These are phyloP conservation scores for Lordiphosa collinella DNA, from an alignment of 1,140 invertebrate species.

Conservation along the genomic window DNA sequence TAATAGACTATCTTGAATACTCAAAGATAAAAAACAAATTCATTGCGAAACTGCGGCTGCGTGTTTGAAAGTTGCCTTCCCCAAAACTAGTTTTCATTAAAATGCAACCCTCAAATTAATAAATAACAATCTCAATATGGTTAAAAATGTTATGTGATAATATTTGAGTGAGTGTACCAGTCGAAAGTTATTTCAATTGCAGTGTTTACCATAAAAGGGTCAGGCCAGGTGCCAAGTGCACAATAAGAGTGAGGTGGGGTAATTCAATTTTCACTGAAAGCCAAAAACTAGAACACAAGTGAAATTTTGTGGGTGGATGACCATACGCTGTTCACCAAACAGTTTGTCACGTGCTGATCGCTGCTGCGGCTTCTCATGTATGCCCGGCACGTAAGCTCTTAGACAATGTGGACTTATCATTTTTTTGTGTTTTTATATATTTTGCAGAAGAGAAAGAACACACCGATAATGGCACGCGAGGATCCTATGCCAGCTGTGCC, in stretches of 20 bases:
- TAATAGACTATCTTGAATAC: not conserved
- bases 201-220: constrained; percentile 49
- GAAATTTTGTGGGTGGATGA: constrained; percentile 55
- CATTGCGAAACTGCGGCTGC: not conserved
- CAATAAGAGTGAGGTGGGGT: constrained; percentile 9
- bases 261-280: constrained; percentile 68
- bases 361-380: constrained; percentile 28
- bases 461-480: constrained; percentile 43
- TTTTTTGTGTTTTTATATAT: not conserved
- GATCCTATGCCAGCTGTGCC: constrained; percentile 26
- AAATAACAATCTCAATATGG: constrained; percentile 50
- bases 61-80: constrained; percentile 30
- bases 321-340: constrained; percentile 1
- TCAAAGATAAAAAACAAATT: no score
- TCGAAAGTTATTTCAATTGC: constrained; percentile 72
- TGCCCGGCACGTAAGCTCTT: constrained; percentile 56
- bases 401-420: constrained; percentile 34
- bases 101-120: constrained; percentile 52
- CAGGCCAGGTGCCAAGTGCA: constrained; percentile 62
- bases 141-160: constrained; percentile 72
- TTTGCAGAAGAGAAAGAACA: constrained; percentile 46
- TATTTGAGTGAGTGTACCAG: constrained; percentile 45
- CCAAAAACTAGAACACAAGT: constrained; percentile 79
- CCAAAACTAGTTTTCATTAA: constrained; percentile 34
- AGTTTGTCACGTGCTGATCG: constrained; percentile 59